Conservation (phyloP, 92 coral and sea anemone genomes). For the Ricordea florida region DNA sequence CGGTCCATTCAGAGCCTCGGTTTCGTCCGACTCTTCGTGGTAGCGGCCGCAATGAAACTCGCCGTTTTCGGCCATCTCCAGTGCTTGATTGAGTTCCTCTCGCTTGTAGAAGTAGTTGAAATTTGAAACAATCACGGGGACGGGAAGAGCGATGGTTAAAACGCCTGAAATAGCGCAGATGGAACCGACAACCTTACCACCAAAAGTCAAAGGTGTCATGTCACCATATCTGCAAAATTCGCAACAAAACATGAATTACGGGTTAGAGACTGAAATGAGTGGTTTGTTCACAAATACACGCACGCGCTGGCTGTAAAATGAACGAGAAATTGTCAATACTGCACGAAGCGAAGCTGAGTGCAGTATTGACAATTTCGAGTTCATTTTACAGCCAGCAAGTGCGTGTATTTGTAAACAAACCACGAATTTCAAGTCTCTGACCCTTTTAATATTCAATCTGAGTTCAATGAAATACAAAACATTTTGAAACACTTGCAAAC, state of each 20-base stretch:
- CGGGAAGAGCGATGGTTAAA: slow-evolving; percentile 95
- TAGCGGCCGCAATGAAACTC: slow-evolving; percentile 54
- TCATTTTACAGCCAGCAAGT: no score
- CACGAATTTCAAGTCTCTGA: no score
- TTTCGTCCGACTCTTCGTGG: slow-evolving; percentile 37
- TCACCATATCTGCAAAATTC: slow-evolving; percentile 80
- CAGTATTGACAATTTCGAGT: no score
- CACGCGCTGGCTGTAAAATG: no score
- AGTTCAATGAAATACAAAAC: no score
- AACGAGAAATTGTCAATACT: no score
- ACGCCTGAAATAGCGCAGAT: slow-evolving; percentile 99
- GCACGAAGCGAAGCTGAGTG: no score
- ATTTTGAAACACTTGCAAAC: no score
- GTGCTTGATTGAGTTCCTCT: slow-evolving; percentile 72
- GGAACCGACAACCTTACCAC: slow-evolving; percentile 93
- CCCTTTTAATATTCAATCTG: no score
- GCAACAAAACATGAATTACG: not conserved
- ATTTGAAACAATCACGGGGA: slow-evolving; percentile 97
- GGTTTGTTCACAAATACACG: no score
- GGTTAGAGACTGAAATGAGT: not conserved
- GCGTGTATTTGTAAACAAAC: no score
- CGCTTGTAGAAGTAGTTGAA: slow-evolving; percentile 96
- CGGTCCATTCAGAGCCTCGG: slow-evolving; percentile 74
- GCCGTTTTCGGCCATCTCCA: slow-evolving; percentile 77
- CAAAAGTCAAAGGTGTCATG: slow-evolving; percentile 72